phyloP scores from a whole-genome alignment of 1,140 invertebrate species.

The Sitobion miscanthi region DNA sequence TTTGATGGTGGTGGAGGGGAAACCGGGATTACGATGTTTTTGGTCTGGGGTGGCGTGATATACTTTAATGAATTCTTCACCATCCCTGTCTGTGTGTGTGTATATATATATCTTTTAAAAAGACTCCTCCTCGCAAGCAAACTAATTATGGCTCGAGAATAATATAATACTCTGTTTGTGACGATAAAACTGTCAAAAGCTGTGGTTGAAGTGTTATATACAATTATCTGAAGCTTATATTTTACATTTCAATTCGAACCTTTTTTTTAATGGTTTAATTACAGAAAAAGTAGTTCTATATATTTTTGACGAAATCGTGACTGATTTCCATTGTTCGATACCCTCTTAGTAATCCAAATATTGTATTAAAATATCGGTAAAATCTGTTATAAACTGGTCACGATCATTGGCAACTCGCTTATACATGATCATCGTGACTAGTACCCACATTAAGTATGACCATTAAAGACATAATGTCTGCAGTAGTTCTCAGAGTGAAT shows the following conservation, averaged over 20 bases:
- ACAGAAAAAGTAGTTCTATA: neutral
- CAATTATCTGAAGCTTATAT: constrained; percentile 3
- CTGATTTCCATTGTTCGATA: neutral
- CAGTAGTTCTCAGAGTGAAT: neutral
- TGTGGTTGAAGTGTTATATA: neutral
- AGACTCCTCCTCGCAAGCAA: neutral
- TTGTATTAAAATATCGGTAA: neutral
- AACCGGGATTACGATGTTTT: constrained; percentile 26
- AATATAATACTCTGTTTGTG: constrained; percentile 19
- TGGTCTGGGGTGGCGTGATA: constrained; percentile 21
- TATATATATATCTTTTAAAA: neutral
- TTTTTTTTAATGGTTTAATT: neutral
- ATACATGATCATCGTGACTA: constrained; percentile 32
- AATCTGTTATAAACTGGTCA: constrained; percentile 12
- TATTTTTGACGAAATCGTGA: neutral
- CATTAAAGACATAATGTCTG: neutral
- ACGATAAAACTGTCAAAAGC: constrained; percentile 41
- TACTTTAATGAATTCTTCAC: constrained; percentile 36
- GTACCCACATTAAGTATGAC: neutral
- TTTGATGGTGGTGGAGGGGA: neutral
- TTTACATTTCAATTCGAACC: neutral
- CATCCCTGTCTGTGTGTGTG: neutral
- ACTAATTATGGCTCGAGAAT: neutral
- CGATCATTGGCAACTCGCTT: neutral
- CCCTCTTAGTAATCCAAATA: neutral